Evolutionary conservation across 2,797 vertebrate species (phyloP), one percentile per base, ranked within the genome.

Genomic region (Pantherophis vulpinus): DNA sequence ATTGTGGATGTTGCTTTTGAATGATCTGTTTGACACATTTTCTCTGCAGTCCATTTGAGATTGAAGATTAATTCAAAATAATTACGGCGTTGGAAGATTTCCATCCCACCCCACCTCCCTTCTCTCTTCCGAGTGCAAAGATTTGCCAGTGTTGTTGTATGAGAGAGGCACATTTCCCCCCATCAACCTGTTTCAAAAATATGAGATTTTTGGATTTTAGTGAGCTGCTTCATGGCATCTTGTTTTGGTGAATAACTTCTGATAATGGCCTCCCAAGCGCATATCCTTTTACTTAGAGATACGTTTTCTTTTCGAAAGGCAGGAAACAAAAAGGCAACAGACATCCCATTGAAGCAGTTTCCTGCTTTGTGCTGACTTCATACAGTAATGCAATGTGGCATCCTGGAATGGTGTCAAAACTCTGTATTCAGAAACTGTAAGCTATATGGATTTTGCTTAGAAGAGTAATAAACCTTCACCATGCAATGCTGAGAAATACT

Each of bases 211-310:
- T 66, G 91, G 83, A 29, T 58, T 47, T 92, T 90, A 91, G 0
- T 56, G 14, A 91, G 60, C 37, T 47, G 11, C 91, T 54, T 8
- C 91, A 94, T 20, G 3, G 10, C 60, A 37, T 61, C 63, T 93
- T 95, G 47, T 66, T 47, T 90, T 89, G 8, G 23, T 59, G 91
- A 60, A 91, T 32, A 93, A 25, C 18, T 54, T 91, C 23, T 47
- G 18, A 29, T 92, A 87, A 59, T 7, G 1, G 51, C 90, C 92
- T 91, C 61, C 86, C 93, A 63, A 92, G 95, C 3, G 42, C 5
- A 47, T 13, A 96, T 88, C 6, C n/a, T 94, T 55, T 79, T 94
- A 88, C 58, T 93, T 90, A 92, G 92, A 92, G 91, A 55, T n/a
- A 63, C 58, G 58, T 93, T 59, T 89, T 37, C 56, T 0, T 0